A percentile compares a stretch with the other conserved stretches of the same genome.
phyloP scores from a whole-genome alignment of 2,113 vertebrate genomes.

The Dermatemys mawii region DNA sequence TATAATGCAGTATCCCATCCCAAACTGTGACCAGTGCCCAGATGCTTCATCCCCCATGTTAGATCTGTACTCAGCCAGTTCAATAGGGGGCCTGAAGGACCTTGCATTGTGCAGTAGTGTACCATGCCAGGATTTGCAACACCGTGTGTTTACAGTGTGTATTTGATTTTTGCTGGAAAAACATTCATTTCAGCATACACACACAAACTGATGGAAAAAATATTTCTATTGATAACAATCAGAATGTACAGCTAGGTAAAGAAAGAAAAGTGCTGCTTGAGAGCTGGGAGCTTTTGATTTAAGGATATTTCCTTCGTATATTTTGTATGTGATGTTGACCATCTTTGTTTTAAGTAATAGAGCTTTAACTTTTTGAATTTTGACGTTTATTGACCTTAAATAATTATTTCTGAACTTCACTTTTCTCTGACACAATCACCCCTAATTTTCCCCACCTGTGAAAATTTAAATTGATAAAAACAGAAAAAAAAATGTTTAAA shows the following conservation, averaged over 20 bases:
- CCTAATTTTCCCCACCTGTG: neutral
- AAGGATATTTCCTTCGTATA: neutral
- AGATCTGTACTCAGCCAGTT: too few relatives aligned
- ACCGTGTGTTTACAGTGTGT: neutral
- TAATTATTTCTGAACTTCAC: neutral
- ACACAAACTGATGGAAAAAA: neutral
- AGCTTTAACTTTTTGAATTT: neutral
- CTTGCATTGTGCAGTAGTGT: neutral
- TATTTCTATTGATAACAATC: neutral
- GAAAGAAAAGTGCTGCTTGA: neutral
- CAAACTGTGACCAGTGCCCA: neutral
- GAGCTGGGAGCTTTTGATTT: neutral
- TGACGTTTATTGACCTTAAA: neutral
- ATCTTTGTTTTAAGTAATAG: neutral
- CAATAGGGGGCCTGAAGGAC: neutral
- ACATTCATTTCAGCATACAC: neutral
- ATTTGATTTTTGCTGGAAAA: neutral
- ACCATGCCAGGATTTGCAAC: too few relatives aligned
- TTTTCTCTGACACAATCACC: neutral
- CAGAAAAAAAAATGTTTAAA: neutral
- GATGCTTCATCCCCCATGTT: neutral
- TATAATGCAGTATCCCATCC: neutral
- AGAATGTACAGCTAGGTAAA: neutral
- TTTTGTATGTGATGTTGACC: neutral
- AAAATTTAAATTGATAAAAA: neutral